These are phyloP conservation scores for Balanococcus diminutus DNA, from an alignment of 2,888 invertebrate species.

Conservation along the genomic window DNA sequence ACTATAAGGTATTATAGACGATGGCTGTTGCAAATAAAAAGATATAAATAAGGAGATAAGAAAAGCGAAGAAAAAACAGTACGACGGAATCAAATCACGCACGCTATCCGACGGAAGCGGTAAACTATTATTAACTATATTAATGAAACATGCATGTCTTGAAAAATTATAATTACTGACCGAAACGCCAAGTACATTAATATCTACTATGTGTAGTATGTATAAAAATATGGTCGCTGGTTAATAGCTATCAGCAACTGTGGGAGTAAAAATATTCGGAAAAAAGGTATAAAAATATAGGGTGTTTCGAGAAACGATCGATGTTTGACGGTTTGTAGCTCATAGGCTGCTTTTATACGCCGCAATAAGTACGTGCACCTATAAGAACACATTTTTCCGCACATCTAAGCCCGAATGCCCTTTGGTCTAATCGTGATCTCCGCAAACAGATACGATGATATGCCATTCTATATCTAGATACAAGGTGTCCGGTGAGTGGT, in stretches of 20 bases:
- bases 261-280: conserved; percentile 39
- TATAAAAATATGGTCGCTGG: conserved; percentile 38
- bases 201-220: conserved; percentile 45
- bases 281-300: conserved; percentile 26
- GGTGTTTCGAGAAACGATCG: conserved; percentile 25
- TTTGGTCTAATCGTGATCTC: neutral
- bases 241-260: conserved; percentile 39
- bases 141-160: conserved; percentile 55
- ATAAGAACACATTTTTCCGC: neutral
- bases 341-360: neutral
- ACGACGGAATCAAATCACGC: conserved; percentile 55
- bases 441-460: neutral
- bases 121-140: conserved; percentile 55
- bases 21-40: conserved; percentile 50
- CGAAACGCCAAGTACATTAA: conserved; percentile 55
- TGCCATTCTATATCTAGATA: too few species aligned
- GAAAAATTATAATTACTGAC: conserved; percentile 55
- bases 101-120: conserved; percentile 55
- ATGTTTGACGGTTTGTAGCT: conserved; percentile 8
- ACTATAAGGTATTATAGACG: conserved; percentile 38
- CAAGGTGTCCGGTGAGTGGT: too few species aligned
- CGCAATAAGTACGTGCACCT: neutral
- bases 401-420: neutral
- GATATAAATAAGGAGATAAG: conserved; percentile 54
- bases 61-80: conserved; percentile 41